Percentiles rank a stretch among this genome's conserved stretches.
These are phyloP conservation scores for Eilema depressum DNA, from an alignment of 2,888 invertebrate genomes.

Conservation along the genomic window DNA sequence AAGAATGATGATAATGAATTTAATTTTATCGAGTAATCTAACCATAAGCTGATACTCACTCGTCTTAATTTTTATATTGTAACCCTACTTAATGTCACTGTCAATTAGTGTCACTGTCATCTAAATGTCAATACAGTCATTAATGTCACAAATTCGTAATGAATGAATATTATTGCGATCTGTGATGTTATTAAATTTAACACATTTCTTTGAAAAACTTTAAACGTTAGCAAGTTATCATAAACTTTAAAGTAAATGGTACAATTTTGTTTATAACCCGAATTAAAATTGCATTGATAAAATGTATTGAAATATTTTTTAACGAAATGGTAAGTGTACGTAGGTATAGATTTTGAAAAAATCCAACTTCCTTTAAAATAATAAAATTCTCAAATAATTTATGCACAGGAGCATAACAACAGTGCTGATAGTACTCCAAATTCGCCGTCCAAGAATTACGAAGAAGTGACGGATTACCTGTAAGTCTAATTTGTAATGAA, in stretches of 20 bases:
- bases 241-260: background rate
- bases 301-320: constrained; percentile 13
- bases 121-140: background rate
- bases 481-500: constrained; percentile 56
- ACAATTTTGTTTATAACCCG: background rate
- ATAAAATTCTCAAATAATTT: constrained; percentile 8
- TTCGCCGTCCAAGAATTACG: constrained; percentile 62
- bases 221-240: background rate
- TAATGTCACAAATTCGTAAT: constrained; percentile 8
- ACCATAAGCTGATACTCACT: no score
- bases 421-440: constrained; percentile 60
- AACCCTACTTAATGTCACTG: background rate
- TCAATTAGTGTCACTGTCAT: constrained; percentile 6
- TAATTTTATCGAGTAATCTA: no score
- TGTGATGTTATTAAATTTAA: constrained; percentile 9
- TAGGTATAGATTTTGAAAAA: background rate
- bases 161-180: background rate
- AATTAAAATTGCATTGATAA: constrained; percentile 4
- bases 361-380: constrained; percentile 8
- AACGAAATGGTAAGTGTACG: constrained; percentile 43
- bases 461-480: constrained; percentile 72
- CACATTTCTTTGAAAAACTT: background rate
- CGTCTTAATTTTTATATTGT: background rate
- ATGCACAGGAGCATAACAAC: constrained; percentile 57
- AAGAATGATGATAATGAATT: no score